Evolutionary conservation across 2,113 vertebrate species (phyloP).

Genomic region (Mastomys coucha): DNA sequence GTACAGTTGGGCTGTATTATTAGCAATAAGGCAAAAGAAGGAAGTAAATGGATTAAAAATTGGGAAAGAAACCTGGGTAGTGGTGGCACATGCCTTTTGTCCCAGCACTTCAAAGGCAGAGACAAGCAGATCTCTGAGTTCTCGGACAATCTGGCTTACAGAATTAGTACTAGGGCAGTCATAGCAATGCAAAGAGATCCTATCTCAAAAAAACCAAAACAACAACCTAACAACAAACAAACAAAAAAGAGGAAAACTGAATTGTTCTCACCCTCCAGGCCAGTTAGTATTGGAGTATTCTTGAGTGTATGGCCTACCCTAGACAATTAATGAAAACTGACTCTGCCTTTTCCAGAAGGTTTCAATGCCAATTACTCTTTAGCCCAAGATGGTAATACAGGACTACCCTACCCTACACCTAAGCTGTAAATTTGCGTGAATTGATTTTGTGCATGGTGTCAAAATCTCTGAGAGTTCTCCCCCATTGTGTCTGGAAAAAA

Average conservation of each 20-base stretch:
- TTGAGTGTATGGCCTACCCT: neutral
- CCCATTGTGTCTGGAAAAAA: slow-evolving; percentile 6
- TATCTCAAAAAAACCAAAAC: neutral
- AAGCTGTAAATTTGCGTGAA: neutral
- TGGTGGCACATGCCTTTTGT: neutral
- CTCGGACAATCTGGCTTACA: neutral
- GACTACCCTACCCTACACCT: neutral
- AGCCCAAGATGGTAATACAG: neutral
- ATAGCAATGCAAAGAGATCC: neutral
- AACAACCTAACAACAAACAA: neutral
- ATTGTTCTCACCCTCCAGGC: neutral
- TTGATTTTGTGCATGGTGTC: neutral
- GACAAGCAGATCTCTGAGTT: neutral
- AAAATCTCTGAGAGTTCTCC: neutral
- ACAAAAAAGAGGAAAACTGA: neutral
- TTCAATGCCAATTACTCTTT: no score
- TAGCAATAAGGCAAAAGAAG: neutral
- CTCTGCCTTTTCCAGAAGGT: neutral
- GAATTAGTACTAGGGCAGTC: neutral
- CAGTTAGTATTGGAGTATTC: neutral
- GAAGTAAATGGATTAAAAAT: neutral
- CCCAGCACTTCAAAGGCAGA: neutral
- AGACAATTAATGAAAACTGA: neutral
- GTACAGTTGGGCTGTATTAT: neutral
- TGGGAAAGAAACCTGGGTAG: neutral